Base-by-base conservation (phyloP, 2,113 vertebrate genomes). In the Onychorhynchus coronatus region DNA sequence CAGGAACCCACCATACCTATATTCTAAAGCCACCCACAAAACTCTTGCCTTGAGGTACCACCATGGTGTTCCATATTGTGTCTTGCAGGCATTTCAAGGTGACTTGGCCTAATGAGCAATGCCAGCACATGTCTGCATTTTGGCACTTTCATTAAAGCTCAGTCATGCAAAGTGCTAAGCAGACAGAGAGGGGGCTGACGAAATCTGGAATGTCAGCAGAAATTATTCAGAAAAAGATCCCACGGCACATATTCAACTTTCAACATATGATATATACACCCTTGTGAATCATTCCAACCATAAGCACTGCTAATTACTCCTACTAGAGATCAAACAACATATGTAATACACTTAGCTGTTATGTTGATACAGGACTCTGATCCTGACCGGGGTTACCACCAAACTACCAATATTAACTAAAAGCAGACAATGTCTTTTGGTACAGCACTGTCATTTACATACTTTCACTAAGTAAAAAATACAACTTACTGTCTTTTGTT, bases 381-480 rank as follows among this genome's bases (percentile, higher is more conserved):
- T 80, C 65, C 55, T 84, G 63, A 52, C 22, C 2, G 0, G 7
- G 20, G 55, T 77, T 86, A 42, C 25, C 52, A 71, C 22, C 30
- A 47, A 83, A 58, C 46, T 59, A n/a, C 49, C 35, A 70, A 11
- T n/a, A 70, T 50, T 66, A 77, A 28, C 50, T 84, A 53, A 27
- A 65, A 78, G 25, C 10, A 67, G 52, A 72, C 84, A 71, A 72
- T 18, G n/a, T 21, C 49, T n/a, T 75, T 41, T 81, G 75, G 74
- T 71, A 37, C 37, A 86, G 16, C 61, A 27, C 12, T 78, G 44
- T 23, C 74, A 72, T 44, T 84, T n/a, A 62, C 47, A 75, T 49
- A 59, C 24, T 78, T 92, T 75, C 12, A 44, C 68, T 81, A 81
- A 71, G 55, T 55, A 95, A 91, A 72, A 94, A 95, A 92, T 67